Evolutionary conservation across 2,888 invertebrate species (phyloP).

Genomic region (Rhorus exstirpatorius): DNA sequence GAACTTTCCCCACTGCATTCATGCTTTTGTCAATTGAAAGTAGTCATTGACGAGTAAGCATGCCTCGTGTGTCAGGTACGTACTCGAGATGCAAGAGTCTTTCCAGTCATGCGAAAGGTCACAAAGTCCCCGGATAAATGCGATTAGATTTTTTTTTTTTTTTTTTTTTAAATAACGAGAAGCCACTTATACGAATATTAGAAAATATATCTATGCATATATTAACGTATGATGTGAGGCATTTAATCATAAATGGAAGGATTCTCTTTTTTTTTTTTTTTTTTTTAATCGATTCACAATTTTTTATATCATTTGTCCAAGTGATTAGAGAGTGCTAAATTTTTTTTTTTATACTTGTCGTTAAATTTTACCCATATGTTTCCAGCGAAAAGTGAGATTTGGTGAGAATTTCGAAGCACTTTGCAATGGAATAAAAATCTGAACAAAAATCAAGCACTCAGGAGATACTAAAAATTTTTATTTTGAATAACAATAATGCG

Average conservation of each 20-base stretch:
- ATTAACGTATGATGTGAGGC: neutral
- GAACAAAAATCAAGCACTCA: too few relatives aligned
- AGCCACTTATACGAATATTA: slow-evolving; percentile 4
- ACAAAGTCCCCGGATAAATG: slow-evolving; percentile 37
- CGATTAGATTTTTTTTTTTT: slow-evolving; percentile 24
- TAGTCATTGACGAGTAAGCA: slow-evolving; percentile 39
- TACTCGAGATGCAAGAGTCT: slow-evolving; percentile 53
- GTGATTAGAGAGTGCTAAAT: too few relatives aligned
- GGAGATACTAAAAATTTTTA: too few relatives aligned
- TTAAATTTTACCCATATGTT: too few relatives aligned
- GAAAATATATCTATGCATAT: neutral
- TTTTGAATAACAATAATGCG: too few relatives aligned
- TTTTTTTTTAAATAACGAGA: slow-evolving; percentile 15
- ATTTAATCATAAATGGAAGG: neutral
- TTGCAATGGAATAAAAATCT: too few relatives aligned
- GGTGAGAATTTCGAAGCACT: too few relatives aligned
- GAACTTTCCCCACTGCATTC: slow-evolving; percentile 54
- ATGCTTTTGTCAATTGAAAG: slow-evolving; percentile 62
- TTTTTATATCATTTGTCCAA: too few relatives aligned
- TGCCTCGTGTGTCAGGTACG: slow-evolving; percentile 40
- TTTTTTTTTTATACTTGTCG: too few relatives aligned
- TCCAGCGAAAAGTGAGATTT: too few relatives aligned
- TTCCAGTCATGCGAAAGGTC: slow-evolving; percentile 65
- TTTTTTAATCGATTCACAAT: neutral
- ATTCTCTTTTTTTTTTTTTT: neutral